A percentile compares a stretch with the other conserved stretches of the same genome.
These are phyloP conservation scores for Epizoanthus rinbou DNA, from an alignment of 92 coral and sea anemone genomes.

Conservation along the genomic window DNA sequence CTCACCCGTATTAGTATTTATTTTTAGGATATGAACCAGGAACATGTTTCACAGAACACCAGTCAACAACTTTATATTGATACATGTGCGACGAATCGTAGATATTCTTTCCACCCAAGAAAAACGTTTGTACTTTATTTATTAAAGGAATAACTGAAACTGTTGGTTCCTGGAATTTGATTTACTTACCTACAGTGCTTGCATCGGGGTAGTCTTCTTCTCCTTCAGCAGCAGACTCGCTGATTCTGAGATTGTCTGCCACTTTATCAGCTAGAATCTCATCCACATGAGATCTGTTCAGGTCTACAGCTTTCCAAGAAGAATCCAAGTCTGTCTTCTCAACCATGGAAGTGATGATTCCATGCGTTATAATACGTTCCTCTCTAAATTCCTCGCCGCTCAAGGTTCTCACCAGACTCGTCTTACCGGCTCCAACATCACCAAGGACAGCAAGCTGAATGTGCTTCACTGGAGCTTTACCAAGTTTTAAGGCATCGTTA, in stretches of 20 bases:
- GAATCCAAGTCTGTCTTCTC: constrained; percentile 63
- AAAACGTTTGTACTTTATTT: no score
- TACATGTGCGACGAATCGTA: no score
- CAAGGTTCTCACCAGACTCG: constrained; percentile 68
- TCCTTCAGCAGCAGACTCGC: neutral
- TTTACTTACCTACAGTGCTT: neutral
- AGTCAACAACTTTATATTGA: no score
- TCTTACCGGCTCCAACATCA: constrained; percentile 75
- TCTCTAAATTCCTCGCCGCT: constrained; percentile 57
- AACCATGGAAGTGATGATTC: constrained; percentile 68
- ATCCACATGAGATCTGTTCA: constrained; percentile 55
- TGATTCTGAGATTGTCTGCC: constrained; percentile 32
- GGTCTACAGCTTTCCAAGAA: constrained; percentile 67
- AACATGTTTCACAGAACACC: no score
- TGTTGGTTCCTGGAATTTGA: no score
- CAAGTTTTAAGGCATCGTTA: constrained; percentile 59
- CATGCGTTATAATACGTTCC: constrained; percentile 68
- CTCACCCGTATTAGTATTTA: no score
- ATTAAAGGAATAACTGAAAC: no score
- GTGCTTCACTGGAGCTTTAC: constrained; percentile 60
- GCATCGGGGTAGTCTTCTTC: neutral
- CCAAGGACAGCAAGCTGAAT: constrained; percentile 67
- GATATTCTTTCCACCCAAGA: no score
- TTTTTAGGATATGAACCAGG: no score
- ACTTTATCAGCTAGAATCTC: constrained; percentile 64